These are phyloP conservation scores for Arctia plantaginis DNA, from an alignment of 2,888 invertebrate species.

Conservation along the genomic window DNA sequence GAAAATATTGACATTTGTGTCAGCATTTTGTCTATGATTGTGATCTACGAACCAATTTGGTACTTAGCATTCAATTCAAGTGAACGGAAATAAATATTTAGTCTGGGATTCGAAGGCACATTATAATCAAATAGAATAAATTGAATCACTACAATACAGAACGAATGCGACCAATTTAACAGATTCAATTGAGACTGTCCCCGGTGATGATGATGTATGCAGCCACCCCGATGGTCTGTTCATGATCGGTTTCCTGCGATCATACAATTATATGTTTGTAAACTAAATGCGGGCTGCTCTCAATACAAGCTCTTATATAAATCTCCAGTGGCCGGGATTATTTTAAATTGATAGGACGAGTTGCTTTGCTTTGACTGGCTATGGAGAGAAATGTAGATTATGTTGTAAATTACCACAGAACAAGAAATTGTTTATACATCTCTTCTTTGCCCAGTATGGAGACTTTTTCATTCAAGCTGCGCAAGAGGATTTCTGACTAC, in stretches of 20 bases:
- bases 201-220: slow-evolving; percentile 75
- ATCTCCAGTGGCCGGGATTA: slow-evolving; percentile 64
- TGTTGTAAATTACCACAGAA: background rate
- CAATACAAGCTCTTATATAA: slow-evolving; percentile 62
- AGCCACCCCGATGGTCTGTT: slow-evolving; percentile 64
- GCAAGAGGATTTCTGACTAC: background rate
- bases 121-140: slow-evolving; percentile 51
- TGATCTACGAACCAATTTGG: slow-evolving; percentile 22
- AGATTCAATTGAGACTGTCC: slow-evolving; percentile 72
- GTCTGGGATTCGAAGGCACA: slow-evolving; percentile 44
- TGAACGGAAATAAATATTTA: slow-evolving; percentile 42
- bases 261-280: slow-evolving; percentile 73
- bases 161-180: slow-evolving; percentile 60
- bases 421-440: background rate
- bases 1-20: slow-evolving; percentile 12
- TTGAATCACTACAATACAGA: slow-evolving; percentile 51
- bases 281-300: slow-evolving; percentile 63
- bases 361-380: slow-evolving; percentile 46
- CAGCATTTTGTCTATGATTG: slow-evolving; percentile 24
- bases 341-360: slow-evolving; percentile 62
- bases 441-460: background rate
- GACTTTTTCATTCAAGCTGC: background rate
- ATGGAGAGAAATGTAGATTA: slow-evolving; percentile 1
- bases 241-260: slow-evolving; percentile 75
- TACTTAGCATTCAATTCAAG: slow-evolving; percentile 18